Base-by-base conservation (phyloP, 1,140 invertebrate species). In the Vanessa atalanta region DNA sequence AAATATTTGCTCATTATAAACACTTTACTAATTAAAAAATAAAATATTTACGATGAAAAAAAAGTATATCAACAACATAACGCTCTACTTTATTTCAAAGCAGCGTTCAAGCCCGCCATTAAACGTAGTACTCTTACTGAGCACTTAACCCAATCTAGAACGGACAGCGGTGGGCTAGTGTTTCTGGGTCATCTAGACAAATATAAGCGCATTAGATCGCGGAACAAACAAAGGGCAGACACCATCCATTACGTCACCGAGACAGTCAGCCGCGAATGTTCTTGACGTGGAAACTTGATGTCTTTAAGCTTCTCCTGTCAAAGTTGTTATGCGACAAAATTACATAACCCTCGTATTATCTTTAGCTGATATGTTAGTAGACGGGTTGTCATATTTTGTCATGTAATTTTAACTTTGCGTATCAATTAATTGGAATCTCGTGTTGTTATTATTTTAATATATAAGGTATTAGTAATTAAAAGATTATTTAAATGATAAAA, bases 71-170 rank as follows among this genome's bases (percentile, higher is more conserved):
- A 57, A 57, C 53, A 53, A 53, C 37, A 53, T 16, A 53, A 53
- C 53, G 53, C 53, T 57, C 53, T 61, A 61, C 57, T 31, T 31
- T 20, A 20, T 55, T 31, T 37, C 57, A 37, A 60, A 60, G 55
- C 20, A 60, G 20, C 53, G 53, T n/a, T 61, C 57, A 61, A 61
- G 57, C 14, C 57, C 26, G 31, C 57, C 26, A 37, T 61, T 37
- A 61, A 61, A 61, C 13, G 13, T 61, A 37, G 57, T 12, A 23
- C 53, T 57, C 55, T 23, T 43, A 43, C 37, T 43, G 20, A 61
- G 26, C 57, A 61, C 57, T 61, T 61, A 61, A 61, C 57, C 57
- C 57, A 61, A 37, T 61, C 57, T 61, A 61, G 23, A 61, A 37
- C 57, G 57, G 57, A 61, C 57, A 57, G 55, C 8, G 48, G 48